phyloP scores from a whole-genome alignment of 1,140 invertebrate genomes.

The Copidosoma floridanum region DNA sequence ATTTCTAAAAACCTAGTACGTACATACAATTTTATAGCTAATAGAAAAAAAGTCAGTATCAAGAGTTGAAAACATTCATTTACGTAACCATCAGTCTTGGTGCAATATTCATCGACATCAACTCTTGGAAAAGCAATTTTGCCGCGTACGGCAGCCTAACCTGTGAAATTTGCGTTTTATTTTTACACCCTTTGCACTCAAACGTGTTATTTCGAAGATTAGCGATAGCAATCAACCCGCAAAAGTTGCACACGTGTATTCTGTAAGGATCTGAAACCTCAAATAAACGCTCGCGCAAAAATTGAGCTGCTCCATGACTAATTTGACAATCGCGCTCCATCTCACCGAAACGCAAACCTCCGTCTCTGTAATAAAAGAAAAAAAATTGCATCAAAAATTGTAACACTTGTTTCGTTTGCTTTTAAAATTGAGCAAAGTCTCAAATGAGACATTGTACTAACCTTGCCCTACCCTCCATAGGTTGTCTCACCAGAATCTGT shows the following conservation, averaged over 20 bases:
- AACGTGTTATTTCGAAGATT: conserved; percentile 37
- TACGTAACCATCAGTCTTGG: conserved; percentile 38
- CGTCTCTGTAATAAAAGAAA: conserved; percentile 29
- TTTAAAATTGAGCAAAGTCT: too few relatives aligned
- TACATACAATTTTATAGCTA: neutral
- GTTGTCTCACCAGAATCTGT: conserved; percentile 39
- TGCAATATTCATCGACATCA: conserved; percentile 42
- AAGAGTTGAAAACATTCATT: neutral
- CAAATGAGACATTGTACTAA: conserved; percentile 11
- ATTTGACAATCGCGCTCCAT: conserved; percentile 44
- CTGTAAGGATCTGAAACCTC: conserved; percentile 38
- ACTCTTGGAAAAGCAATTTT: conserved; percentile 39
- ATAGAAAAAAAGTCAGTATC: neutral
- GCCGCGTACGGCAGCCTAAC: conserved; percentile 37
- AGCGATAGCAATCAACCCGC: conserved; percentile 38
- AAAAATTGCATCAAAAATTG: too few relatives aligned
- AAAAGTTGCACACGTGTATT: conserved; percentile 39
- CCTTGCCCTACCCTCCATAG: conserved; percentile 41
- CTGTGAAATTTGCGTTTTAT: conserved; percentile 40
- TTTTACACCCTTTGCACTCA: conserved; percentile 38
- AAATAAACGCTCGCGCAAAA: conserved; percentile 37
- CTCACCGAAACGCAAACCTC: conserved; percentile 41
- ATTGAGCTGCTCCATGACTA: conserved; percentile 37
- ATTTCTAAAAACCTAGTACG: too few relatives aligned
- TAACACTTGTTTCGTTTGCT: too few relatives aligned